phyloP scores from a whole-genome alignment of 35 echinoderm and acorn worm species.

The Apostichopus parvimensis region DNA sequence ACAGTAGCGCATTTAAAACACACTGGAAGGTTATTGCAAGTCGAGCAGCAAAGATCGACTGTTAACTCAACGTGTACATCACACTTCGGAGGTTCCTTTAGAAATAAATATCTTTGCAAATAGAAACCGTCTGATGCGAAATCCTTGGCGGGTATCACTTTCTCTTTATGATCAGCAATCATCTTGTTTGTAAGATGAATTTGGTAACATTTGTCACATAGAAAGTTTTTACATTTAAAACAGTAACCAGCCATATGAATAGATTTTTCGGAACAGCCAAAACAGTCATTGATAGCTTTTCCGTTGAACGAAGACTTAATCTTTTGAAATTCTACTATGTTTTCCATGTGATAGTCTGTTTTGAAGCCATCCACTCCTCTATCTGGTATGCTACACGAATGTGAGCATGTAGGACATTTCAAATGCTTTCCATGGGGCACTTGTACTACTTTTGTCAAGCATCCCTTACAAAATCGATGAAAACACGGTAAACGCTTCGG shows the following conservation, averaged over 20 bases:
- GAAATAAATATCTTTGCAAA: no score
- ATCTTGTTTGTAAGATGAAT: background rate
- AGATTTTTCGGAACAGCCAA: constrained; percentile 8
- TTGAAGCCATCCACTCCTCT: constrained; percentile 14
- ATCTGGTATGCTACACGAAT: background rate
- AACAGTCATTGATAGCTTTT: background rate
- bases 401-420: background rate
- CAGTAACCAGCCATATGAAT: background rate
- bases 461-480: constrained; percentile 22
- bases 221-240: constrained; percentile 8
- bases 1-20: background rate
- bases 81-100: background rate
- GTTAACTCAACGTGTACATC: no score
- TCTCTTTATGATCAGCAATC: background rate
- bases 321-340: background rate
- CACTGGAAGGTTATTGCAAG: background rate
- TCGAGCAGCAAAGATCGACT: no score
- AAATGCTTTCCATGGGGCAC: background rate
- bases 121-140: background rate
- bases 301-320: background rate
- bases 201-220: background rate
- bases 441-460: background rate
- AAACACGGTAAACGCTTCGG: constrained; percentile 3
- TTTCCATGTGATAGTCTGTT: constrained; percentile 21
- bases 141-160: background rate